phyloP scores from a whole-genome alignment of 2,113 vertebrate genomes.

The Ornithorhynchus anatinus region DNA sequence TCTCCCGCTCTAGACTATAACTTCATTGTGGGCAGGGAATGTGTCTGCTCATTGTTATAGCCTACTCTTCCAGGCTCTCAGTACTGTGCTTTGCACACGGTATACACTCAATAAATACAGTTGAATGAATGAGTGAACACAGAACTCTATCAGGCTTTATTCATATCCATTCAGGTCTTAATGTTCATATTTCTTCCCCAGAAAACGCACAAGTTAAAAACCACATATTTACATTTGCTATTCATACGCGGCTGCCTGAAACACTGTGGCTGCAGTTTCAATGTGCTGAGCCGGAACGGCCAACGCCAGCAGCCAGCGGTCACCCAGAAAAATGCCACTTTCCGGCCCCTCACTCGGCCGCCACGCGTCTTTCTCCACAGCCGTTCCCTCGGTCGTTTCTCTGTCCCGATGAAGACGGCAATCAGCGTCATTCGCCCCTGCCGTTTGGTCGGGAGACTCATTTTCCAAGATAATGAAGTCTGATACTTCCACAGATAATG shows the following conservation, averaged over 20 bases:
- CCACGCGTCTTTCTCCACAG: neutral
- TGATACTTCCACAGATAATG: neutral
- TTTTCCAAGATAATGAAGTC: neutral
- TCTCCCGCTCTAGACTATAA: too few relatives aligned
- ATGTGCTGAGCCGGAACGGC: neutral
- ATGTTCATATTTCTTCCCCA: too few relatives aligned
- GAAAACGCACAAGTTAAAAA: too few relatives aligned
- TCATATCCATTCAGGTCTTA: too few relatives aligned
- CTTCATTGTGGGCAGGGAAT: too few relatives aligned
- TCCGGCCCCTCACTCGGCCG: neutral
- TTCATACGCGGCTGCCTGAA: neutral
- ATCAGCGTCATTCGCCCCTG: neutral
- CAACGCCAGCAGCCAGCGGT: neutral
- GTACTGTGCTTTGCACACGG: too few relatives aligned
- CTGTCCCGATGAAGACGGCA: neutral
- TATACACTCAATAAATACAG: too few relatives aligned
- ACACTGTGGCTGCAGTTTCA: neutral
- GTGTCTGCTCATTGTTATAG: too few relatives aligned
- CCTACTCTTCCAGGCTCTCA: too few relatives aligned
- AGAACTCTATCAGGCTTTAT: too few relatives aligned
- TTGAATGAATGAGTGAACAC: too few relatives aligned
- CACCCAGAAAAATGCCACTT: neutral
- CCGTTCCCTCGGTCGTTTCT: neutral
- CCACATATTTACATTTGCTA: neutral
- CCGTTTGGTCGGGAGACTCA: neutral